Percentiles rank a stretch among this genome's conserved stretches.
Conservation (phyloP, 1,140 invertebrate genomes). For the Melanaphis sacchari region DNA sequence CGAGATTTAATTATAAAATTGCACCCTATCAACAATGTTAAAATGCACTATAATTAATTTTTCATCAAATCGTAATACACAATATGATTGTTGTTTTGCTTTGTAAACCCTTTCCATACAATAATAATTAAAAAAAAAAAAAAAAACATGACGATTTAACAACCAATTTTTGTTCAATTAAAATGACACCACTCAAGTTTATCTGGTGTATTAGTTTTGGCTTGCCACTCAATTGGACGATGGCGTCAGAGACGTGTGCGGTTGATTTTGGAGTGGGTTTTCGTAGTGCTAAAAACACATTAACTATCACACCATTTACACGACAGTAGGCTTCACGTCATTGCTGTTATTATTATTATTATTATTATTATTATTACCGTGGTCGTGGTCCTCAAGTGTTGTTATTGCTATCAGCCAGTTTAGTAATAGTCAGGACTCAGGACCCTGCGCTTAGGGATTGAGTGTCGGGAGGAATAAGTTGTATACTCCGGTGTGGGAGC, state of each 20-base stretch:
- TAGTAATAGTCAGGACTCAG: slow-evolving; percentile 27
- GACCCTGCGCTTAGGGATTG: background rate
- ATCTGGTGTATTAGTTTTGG: background rate
- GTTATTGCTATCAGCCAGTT: background rate
- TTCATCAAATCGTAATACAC: background rate
- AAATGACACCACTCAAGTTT: background rate
- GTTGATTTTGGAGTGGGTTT: slow-evolving; percentile 1
- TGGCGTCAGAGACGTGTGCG: background rate
- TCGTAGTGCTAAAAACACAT: background rate
- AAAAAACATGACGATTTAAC: background rate
- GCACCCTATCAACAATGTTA: background rate
- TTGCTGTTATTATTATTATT: slow-evolving; percentile 31
- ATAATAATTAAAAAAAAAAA: background rate
- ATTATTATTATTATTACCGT: slow-evolving; percentile 41
- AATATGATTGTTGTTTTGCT: background rate
- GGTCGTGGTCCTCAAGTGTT: slow-evolving; percentile 2
- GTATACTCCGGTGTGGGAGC: background rate
- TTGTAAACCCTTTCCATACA: background rate
- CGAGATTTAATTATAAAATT: too few species aligned
- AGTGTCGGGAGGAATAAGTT: background rate
- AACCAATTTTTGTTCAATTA: background rate
- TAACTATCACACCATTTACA: slow-evolving; percentile 26
- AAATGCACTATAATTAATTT: background rate
- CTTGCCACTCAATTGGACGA: background rate
- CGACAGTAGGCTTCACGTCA: background rate